Base-by-base conservation (phyloP, 1,140 invertebrate genomes). In the Drosophila pallidifrons region DNA sequence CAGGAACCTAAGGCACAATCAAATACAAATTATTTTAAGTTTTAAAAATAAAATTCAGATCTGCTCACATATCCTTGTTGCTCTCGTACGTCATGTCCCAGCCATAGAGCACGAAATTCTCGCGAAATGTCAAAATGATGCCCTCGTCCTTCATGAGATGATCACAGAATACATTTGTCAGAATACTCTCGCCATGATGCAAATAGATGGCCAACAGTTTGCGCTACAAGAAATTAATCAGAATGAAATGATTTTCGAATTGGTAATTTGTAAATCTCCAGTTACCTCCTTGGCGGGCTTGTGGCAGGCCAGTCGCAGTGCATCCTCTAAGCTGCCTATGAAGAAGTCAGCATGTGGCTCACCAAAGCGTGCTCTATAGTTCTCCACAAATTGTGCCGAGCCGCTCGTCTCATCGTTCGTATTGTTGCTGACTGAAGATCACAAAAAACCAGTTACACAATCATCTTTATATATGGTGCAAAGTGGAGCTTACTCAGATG, bases 121-220 rank as follows among this genome's bases (percentile, higher is more conserved):
- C 95, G 58, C 96, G 95, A 32, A 99, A 94, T 72, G 96, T 96
- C 92, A 97, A 96, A 55, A 98, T 95, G 55, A 99, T 96, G 51
- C 96, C 96, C 91, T 98, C 98, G 81, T 96, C 96, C 92, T 98
- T 98, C 65, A 99, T 94, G 61, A 98, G 94, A 92, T 99, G 97
- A 63, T 98, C 98, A 93, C 98, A 99, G 94, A 99, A 99, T 72
- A 99, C 97, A 93, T 99, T 98, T 51, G 98, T 96, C 74, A 98
- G 94, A 57, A 99, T 97, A 82, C 98, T 99, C 35, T 95, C 95
- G 93, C 99, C 98, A 92, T 99, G 98, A 92, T 99, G 98, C 20
- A 99, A 94, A 94, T 99, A 99, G 51, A 99, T 95, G 13, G 97
- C 98, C 71, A 99, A 93, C 54, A 98, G 94, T 93, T 97, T 97